Evolutionary conservation across 2,888 invertebrate genomes (phyloP).

Genomic region (Odontocolon sp.): DNA sequence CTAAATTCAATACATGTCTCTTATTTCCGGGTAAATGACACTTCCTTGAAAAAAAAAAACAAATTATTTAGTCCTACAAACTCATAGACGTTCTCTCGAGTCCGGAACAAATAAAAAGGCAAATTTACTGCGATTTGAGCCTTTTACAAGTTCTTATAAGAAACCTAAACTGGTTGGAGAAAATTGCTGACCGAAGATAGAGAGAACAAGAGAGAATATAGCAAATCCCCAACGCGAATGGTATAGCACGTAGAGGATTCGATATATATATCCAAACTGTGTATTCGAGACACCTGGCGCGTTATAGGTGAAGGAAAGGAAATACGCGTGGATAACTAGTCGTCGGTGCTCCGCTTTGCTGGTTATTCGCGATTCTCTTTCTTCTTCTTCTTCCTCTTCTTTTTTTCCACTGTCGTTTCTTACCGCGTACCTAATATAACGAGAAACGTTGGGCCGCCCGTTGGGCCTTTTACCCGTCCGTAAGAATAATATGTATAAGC

Average conservation of each 20-base stretch:
- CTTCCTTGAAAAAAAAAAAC: neutral
- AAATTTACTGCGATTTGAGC: neutral
- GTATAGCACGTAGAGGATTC: neutral
- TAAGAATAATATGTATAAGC: constrained; percentile 21
- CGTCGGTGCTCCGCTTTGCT: constrained; percentile 61
- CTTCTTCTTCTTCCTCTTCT: constrained; percentile 22
- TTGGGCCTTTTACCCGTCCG: constrained; percentile 47
- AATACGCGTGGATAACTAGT: constrained; percentile 74
- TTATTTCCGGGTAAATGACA: too few relatives aligned
- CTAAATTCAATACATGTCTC: too few relatives aligned
- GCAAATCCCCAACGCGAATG: neutral
- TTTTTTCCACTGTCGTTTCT: constrained; percentile 20
- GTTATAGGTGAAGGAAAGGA: constrained; percentile 71
- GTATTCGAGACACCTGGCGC: constrained; percentile 73
- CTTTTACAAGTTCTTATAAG: neutral
- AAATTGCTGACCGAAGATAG: constrained; percentile 57
- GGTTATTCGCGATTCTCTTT: constrained; percentile 46
- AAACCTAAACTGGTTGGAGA: constrained; percentile 67
- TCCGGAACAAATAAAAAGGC: neutral
- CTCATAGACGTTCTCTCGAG: neutral
- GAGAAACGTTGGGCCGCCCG: constrained; percentile 56
- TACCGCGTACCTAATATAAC: constrained; percentile 49
- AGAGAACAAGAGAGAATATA: neutral
- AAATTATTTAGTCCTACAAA: neutral
- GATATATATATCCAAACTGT: constrained; percentile 14